phyloP scores from a whole-genome alignment of 2,113 vertebrate genomes.

The Corythornis madagascariensis region DNA sequence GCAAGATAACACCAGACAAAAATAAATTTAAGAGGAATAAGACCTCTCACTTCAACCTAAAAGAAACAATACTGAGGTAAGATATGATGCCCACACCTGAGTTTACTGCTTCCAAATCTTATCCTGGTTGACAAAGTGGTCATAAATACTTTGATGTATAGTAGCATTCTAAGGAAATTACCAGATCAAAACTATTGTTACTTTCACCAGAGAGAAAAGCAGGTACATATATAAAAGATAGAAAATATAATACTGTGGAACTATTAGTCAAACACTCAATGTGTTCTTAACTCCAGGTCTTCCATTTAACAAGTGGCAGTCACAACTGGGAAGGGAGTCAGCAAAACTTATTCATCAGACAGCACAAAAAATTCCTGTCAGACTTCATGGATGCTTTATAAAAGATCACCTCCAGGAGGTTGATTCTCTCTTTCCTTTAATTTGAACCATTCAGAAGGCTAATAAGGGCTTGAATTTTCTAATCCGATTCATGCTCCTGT shows the following conservation, averaged over 20 bases:
- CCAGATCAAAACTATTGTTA: neutral
- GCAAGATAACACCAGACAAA: neutral
- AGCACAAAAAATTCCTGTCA: neutral
- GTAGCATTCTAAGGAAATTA: neutral
- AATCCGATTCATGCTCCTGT: neutral
- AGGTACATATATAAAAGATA: neutral
- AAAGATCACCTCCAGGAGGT: neutral
- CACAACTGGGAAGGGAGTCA: neutral
- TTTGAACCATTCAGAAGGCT: neutral
- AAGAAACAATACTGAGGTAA: neutral
- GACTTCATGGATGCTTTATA: neutral
- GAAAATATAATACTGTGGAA: neutral
- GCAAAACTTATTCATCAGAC: neutral
- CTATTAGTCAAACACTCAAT: neutral
- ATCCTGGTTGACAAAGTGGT: neutral
- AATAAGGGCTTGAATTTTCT: neutral
- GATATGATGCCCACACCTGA: neutral
- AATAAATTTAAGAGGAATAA: neutral
- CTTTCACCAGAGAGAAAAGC: neutral
- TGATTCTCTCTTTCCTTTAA: neutral
- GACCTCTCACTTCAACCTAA: neutral
- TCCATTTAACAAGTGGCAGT: neutral
- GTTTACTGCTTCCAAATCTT: neutral
- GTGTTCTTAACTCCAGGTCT: neutral
- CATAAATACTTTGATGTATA: neutral